Base-by-base conservation (phyloP, 2,113 vertebrate genomes). In the Bucco capensis region DNA sequence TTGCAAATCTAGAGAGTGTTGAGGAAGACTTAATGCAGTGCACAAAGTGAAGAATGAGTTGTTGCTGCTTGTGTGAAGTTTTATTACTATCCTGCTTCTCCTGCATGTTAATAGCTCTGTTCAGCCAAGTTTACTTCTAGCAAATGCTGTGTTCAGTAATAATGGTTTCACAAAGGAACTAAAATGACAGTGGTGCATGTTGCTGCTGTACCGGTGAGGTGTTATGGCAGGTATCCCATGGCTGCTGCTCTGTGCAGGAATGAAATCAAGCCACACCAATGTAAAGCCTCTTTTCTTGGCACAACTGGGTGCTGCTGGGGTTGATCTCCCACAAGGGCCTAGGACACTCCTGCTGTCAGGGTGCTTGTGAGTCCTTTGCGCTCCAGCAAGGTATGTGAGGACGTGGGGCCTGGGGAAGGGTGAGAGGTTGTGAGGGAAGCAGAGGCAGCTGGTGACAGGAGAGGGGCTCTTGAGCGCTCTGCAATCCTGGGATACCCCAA, bases 311-410 rank as follows among this genome's bases (percentile, higher is more conserved):
- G 0, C 0, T 64, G n/a, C 13, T 2, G 6, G 73, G 24, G 30
- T 40, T 44, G 14, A 44, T 61, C 23, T 88, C 24, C 19, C 2
- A 2, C 22, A 51, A 10, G 6, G 37, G 3, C 27, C 46, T 2
- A 4, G 35, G 13, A 10, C 0, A 2, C 30, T 67, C 9, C 6
- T 1, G 1, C 22, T 67, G 12, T 42, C 1, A 2, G 31, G 31
- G 12, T 57, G 35, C 31, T 31, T 1, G 2, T 50, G 54, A 25
- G 28, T 8, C 42, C 56, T 80, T n/a, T 0, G 2, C 40, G 54
- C 42, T 28, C 31, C 37, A 51, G 19, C 16, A 25, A 58, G 28
- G n/a, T 2, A 2, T 15, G 16, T 0, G 2, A 24, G 40, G 12
- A 51, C 1, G 2, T 1, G 7, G 37, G 44, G 14, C 15, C n/a